phyloP scores from a whole-genome alignment of 2,888 invertebrate genomes.

The Rhingia campestris region DNA sequence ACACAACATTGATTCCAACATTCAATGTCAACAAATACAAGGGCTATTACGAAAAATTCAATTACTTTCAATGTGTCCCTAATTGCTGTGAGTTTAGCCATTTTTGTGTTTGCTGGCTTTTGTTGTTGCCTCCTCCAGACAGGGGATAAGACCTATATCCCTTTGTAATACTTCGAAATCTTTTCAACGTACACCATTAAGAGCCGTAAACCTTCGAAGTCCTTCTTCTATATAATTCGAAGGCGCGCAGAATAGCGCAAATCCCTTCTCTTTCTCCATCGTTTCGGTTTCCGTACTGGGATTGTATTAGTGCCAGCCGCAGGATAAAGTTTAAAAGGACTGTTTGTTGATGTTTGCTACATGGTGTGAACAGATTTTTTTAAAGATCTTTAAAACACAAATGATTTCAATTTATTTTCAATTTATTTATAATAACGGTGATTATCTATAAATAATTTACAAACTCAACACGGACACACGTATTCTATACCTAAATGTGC shows the following conservation, averaged over 20 bases:
- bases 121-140: slow-evolving; percentile 22
- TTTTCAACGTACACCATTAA: slow-evolving; percentile 53
- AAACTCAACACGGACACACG: slow-evolving; percentile 36
- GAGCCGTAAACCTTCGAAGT: slow-evolving; percentile 30
- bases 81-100: slow-evolving; percentile 59
- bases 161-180: slow-evolving; percentile 59
- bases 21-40: slow-evolving; percentile 34
- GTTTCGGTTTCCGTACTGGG: slow-evolving; percentile 21
- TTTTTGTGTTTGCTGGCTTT: slow-evolving; percentile 25
- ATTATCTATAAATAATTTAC: slow-evolving; percentile 43
- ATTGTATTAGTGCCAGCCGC: slow-evolving; percentile 13
- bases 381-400: slow-evolving; percentile 13
- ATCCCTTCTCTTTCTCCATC: background rate
- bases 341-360: too few relatives aligned
- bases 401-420: slow-evolving; percentile 1
- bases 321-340: background rate
- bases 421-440: slow-evolving; percentile 52
- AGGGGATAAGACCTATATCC: slow-evolving; percentile 15
- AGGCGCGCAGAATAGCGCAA: slow-evolving; percentile 37
- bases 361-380: too few relatives aligned
- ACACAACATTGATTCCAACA: slow-evolving; percentile 9
- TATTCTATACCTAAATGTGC: slow-evolving; percentile 9
- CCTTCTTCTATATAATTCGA: slow-evolving; percentile 57
- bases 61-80: slow-evolving; percentile 66
- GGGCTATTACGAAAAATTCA: slow-evolving; percentile 50